Evolutionary conservation across 2,888 invertebrate genomes (phyloP), one percentile per base, ranked within the genome.

Genomic region (Meghimatium bilineatum): DNA sequence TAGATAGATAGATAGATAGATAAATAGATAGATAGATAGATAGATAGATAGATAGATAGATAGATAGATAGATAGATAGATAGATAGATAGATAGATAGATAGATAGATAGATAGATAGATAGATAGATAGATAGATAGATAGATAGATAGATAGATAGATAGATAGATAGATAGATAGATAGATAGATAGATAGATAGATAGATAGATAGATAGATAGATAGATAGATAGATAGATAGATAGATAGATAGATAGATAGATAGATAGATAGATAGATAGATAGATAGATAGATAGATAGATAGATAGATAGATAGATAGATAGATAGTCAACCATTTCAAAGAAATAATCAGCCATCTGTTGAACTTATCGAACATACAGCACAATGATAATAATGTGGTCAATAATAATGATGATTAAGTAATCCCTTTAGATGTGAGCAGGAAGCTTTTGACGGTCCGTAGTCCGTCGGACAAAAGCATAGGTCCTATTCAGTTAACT

Each of bases 281-380:
- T 71, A 38, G 71, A 71, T 71, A 38, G 71, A 71, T 71, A 38
- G 71, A 71, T 71, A 38, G 71, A 71, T 71, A 38, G 71, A 71
- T 71, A 71, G 71, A 71, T 71, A 71, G 71, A 71, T 71, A 71
- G 71, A 71, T 71, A 71, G 71, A 71, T 71, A 71, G 71, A 71
- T 71, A 71, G 71, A 38, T 38, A n/a, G n/a, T n/a, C n/a, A n/a
- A n/a, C n/a, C n/a, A n/a, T n/a, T n/a, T n/a, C n/a, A n/a, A n/a
- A n/a, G n/a, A n/a, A n/a, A n/a, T n/a, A n/a, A n/a, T n/a, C n/a
- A n/a, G n/a, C n/a, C n/a, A n/a, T n/a, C n/a, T n/a, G n/a, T n/a
- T n/a, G n/a, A n/a, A n/a, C n/a, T n/a, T n/a, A n/a, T n/a, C n/a
- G n/a, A n/a, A n/a, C n/a, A n/a, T n/a, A n/a, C n/a, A n/a, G n/a